Evolutionary conservation across 1,140 invertebrate genomes (phyloP).

Genomic region (Neomicropteryx cornuta): DNA sequence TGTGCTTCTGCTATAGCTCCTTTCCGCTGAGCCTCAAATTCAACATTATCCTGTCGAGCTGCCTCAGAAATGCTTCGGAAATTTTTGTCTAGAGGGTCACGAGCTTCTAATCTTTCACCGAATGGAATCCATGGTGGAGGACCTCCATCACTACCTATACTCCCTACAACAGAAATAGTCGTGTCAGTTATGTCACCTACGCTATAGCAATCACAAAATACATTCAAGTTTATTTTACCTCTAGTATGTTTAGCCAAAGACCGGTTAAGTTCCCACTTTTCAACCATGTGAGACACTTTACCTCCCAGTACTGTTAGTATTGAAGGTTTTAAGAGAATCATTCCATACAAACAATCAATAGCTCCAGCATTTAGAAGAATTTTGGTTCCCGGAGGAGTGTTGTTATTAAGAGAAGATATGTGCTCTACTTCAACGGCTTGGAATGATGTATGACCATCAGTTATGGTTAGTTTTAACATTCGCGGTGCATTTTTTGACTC

Average conservation of each 20-base stretch:
- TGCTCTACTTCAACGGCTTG: constrained; percentile 64
- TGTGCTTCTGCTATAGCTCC: constrained; percentile 80
- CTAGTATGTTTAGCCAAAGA: constrained; percentile 63
- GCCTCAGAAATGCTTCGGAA: constrained; percentile 60
- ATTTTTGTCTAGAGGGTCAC: constrained; percentile 46
- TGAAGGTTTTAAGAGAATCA: constrained; percentile 55
- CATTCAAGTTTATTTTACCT: no score
- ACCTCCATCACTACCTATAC: constrained; percentile 52
- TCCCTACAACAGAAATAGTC: constrained; percentile 30
- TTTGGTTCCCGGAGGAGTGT: constrained; percentile 71
- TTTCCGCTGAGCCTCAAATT: constrained; percentile 76
- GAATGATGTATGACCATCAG: constrained; percentile 70
- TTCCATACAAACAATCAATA: constrained; percentile 50
- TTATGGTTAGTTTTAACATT: constrained; percentile 71
- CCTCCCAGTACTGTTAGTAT: constrained; percentile 67
- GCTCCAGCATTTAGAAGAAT: constrained; percentile 41
- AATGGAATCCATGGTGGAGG: constrained; percentile 89
- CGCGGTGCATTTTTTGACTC: constrained; percentile 69
- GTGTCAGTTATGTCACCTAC: no score
- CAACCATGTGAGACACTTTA: constrained; percentile 66
- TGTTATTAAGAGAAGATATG: constrained; percentile 54
- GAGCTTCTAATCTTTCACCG: constrained; percentile 58
- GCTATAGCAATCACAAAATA: no score
- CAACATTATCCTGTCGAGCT: constrained; percentile 53
- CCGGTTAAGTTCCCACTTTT: constrained; percentile 82